Base-by-base conservation (phyloP, 1,140 invertebrate species). In the Leguminivora glycinivorella region DNA sequence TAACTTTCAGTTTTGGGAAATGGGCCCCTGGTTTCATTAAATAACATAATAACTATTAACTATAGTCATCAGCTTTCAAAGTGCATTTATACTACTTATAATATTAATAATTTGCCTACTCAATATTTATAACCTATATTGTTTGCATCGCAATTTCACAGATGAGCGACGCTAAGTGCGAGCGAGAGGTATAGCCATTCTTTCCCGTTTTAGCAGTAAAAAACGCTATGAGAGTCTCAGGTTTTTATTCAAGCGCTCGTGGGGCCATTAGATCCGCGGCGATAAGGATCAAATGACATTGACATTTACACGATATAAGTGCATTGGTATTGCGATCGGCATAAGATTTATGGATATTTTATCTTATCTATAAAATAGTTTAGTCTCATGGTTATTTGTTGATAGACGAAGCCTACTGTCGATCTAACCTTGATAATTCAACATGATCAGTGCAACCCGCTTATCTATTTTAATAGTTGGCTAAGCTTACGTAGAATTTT, bases 71-170 rank as follows among this genome's bases (percentile, higher is more conserved):
- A 34, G 31, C 31, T 7, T 34, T 34, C 31, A 34, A 34, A 34
- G 31, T 34, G 31, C n/a, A n/a, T n/a, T n/a, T 34, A 12, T 10
- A 38, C 34, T 38, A 38, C 34, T 38, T 12, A 0, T 10, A 34
- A 9, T 9, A 38, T 38, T 38, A 14, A 47, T 19, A n/a, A 47
- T 47, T 47, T 47, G 43, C 4, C 24, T 17, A 9, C 56, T 60
- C 24, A 29, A 60, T 60, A 26, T 60, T 29, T 29, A 60, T 60
- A 60, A 60, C 24, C 14, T 60, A 29, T 60, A 47, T 60, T 26
- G 25, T 60, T 31, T 29, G 7, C 12, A 7, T 17, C 12, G 14
- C 17, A 31, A 29, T 63, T 34, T 63, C 58, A 63, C 58, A 29
- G 58, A 63, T 63, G 14, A 63, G 1, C n/a, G 58, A 29, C 2